phyloP scores from a whole-genome alignment of 2,113 vertebrate genomes.

The Forbesichthys agassizii region DNA sequence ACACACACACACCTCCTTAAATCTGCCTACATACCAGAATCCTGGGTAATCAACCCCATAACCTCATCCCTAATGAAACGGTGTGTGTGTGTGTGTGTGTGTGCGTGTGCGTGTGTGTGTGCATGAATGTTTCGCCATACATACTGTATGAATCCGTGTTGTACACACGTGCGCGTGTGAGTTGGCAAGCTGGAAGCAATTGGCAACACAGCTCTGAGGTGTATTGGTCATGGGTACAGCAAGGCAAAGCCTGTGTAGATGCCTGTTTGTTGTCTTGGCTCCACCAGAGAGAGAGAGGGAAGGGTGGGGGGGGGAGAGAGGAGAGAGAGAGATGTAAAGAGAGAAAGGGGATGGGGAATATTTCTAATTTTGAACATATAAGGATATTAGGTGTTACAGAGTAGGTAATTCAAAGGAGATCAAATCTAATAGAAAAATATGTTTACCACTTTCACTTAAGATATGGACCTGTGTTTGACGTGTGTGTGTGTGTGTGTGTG shows the following conservation, averaged over 20 bases:
- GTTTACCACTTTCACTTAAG: slow-evolving; percentile 15
- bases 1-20: slow-evolving; percentile 8
- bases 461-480: neutral
- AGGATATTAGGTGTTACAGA: slow-evolving; percentile 33
- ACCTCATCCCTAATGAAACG: slow-evolving; percentile 24
- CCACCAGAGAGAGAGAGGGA: neutral
- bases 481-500: neutral
- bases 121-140: neutral
- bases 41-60: slow-evolving; percentile 53
- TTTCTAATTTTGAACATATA: neutral
- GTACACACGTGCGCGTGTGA: neutral
- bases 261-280: slow-evolving; percentile 40
- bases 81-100: slow-evolving; percentile 11
- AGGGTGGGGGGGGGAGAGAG: neutral
- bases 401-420: slow-evolving; percentile 24
- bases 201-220: neutral
- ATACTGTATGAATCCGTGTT: neutral
- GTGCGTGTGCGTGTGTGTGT: neutral
- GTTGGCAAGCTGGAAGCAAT: neutral
- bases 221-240: slow-evolving; percentile 3
- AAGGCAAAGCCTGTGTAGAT: slow-evolving; percentile 31
- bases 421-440: slow-evolving; percentile 26
- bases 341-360: neutral
- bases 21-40: slow-evolving; percentile 30
- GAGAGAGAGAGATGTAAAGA: neutral